These are phyloP conservation scores for Macrotis lagotis DNA, from an alignment of 2,113 vertebrate species.

Conservation along the genomic window DNA sequence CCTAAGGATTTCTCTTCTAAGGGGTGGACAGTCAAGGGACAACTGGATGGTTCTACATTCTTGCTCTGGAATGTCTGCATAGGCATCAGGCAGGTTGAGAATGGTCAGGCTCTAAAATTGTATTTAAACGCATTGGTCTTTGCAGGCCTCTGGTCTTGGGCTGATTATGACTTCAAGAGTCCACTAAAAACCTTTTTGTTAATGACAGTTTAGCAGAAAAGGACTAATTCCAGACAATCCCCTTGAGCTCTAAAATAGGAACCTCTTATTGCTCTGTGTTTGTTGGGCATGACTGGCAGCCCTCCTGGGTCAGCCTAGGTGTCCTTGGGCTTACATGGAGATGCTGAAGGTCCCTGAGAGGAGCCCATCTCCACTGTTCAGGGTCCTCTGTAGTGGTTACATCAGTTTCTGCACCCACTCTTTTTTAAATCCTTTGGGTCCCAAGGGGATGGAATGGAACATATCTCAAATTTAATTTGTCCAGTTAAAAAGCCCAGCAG, in stretches of 20 bases:
- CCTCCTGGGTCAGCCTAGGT: constrained; percentile 34
- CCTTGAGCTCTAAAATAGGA: constrained; percentile 44
- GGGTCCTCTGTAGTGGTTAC: constrained; percentile 34
- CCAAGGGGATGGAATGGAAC: constrained; percentile 71
- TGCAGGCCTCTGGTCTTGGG: neutral
- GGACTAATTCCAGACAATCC: constrained; percentile 36
- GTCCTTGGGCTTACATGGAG: constrained; percentile 44
- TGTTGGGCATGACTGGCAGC: constrained; percentile 55
- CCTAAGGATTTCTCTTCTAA: neutral
- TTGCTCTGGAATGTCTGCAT: neutral
- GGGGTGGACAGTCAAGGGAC: too few relatives aligned
- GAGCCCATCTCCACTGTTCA: constrained; percentile 58
- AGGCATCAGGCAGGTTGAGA: neutral
- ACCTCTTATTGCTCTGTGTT: constrained; percentile 59
- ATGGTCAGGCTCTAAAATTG: too few relatives aligned
- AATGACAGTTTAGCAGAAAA: constrained; percentile 48
- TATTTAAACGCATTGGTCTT: neutral
- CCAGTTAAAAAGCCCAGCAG: constrained; percentile 66
- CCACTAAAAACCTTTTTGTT: constrained; percentile 38
- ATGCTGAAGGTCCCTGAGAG: constrained; percentile 14
- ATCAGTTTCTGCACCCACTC: constrained; percentile 61
- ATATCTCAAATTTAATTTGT: constrained; percentile 78
- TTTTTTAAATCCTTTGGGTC: constrained; percentile 75
- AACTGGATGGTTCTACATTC: rapidly evolving
- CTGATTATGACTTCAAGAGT: constrained; percentile 20